Conservation (phyloP, 2,888 invertebrate species). For the Pterostichus madidus region DNA sequence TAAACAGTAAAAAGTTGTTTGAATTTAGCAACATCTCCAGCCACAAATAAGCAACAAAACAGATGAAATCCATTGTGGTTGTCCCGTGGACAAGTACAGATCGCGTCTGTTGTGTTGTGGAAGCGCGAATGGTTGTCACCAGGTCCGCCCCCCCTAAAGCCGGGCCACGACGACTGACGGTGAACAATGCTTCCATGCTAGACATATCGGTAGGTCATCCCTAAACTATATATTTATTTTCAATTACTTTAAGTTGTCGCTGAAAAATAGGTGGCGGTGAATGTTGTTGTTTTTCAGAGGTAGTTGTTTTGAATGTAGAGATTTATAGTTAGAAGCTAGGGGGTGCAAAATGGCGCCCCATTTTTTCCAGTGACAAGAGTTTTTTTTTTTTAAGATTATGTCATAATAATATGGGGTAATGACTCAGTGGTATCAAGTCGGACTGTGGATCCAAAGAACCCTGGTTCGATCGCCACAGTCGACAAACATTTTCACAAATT, state of each 20-base stretch:
- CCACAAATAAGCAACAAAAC: conserved; percentile 19
- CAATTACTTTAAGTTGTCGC: conserved; percentile 11
- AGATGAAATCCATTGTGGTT: conserved; percentile 24
- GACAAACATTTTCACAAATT: too few species aligned
- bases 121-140: conserved; percentile 22
- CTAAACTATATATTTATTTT: neutral
- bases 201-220: neutral
- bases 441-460: too few species aligned
- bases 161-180: neutral
- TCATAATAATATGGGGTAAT: too few species aligned
- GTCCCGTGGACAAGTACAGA: conserved; percentile 36
- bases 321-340: too few species aligned
- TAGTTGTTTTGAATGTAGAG: too few species aligned
- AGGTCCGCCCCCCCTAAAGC: neutral
- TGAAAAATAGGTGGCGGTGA: neutral
- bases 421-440: too few species aligned
- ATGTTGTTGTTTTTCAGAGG: too few species aligned
- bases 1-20: neutral
- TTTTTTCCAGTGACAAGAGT: too few species aligned
- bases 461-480: too few species aligned
- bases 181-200: neutral
- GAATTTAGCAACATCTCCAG: neutral
- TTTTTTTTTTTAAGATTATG: too few species aligned
- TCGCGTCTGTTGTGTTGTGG: conserved; percentile 24
- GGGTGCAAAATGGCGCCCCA: too few species aligned